phyloP scores from a whole-genome alignment of 2,113 vertebrate species.

The Machaerirhynchus nigripectus region DNA sequence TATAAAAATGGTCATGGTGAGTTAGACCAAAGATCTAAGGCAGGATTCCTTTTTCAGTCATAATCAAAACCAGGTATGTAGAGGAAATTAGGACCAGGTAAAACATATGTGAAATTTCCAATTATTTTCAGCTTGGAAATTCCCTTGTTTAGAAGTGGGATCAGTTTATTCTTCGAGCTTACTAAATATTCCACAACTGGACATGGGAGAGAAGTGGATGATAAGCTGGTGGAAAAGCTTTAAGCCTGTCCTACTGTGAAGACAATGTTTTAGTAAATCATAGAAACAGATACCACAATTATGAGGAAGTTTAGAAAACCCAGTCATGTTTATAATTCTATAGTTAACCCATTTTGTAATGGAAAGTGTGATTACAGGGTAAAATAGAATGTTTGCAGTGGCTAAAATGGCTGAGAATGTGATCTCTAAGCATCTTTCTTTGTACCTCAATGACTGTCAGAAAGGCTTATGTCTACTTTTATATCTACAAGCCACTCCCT shows the following conservation, averaged over 20 bases:
- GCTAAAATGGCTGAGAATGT: neutral
- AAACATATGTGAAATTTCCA: neutral
- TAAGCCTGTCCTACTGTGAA: neutral
- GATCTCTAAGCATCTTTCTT: neutral
- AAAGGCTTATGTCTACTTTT: neutral
- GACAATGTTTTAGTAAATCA: neutral
- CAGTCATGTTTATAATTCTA: neutral
- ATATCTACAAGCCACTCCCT: neutral
- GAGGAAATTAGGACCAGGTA: neutral
- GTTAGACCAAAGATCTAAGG: neutral
- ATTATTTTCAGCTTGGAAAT: neutral
- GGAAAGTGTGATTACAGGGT: neutral
- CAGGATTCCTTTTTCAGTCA: neutral
- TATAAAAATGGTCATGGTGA: neutral
- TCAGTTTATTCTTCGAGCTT: neutral
- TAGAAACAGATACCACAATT: neutral
- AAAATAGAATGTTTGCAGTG: neutral
- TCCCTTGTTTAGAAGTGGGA: neutral
- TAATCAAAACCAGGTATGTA: neutral
- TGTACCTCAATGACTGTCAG: neutral
- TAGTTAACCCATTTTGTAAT: neutral
- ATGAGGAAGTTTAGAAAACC: neutral
- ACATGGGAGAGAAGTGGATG: neutral
- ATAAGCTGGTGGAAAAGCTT: neutral
- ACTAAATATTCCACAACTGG: neutral